These are phyloP conservation scores for Ferrisia virgata DNA, from an alignment of 2,888 invertebrate species.

Conservation along the genomic window DNA sequence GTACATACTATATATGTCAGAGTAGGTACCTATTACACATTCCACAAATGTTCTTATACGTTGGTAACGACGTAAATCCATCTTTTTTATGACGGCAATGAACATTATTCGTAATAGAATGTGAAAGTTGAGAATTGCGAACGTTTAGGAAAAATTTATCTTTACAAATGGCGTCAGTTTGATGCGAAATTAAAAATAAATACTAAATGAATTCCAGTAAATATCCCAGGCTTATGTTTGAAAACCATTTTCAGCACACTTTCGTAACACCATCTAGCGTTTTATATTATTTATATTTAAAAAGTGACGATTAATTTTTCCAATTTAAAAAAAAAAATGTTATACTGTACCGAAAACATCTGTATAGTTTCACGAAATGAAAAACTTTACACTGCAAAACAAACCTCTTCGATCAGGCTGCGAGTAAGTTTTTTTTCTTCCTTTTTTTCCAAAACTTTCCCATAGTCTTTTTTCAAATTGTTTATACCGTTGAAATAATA, in stretches of 20 bases:
- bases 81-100: slow-evolving; percentile 14
- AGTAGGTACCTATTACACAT: neutral
- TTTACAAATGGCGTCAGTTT: neutral
- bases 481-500: slow-evolving; percentile 31
- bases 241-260: neutral
- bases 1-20: too few relatives aligned
- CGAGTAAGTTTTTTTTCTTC: neutral
- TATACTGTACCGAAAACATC: neutral
- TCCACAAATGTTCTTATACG: slow-evolving; percentile 10
- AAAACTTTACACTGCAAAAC: neutral
- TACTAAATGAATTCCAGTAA: neutral
- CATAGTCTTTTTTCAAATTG: neutral
- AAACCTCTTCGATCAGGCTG: neutral
- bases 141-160: slow-evolving; percentile 7
- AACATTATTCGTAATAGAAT: slow-evolving; percentile 12
- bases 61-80: slow-evolving; percentile 6
- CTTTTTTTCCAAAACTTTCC: neutral
- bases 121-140: neutral
- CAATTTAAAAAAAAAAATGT: neutral
- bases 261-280: neutral
- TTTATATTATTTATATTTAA: neutral
- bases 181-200: slow-evolving; percentile 8
- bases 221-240: neutral
- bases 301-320: neutral
- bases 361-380: neutral